These are phyloP conservation scores for Scolanthus callimorphus DNA, from an alignment of 92 coral and sea anemone genomes.

Conservation along the genomic window DNA sequence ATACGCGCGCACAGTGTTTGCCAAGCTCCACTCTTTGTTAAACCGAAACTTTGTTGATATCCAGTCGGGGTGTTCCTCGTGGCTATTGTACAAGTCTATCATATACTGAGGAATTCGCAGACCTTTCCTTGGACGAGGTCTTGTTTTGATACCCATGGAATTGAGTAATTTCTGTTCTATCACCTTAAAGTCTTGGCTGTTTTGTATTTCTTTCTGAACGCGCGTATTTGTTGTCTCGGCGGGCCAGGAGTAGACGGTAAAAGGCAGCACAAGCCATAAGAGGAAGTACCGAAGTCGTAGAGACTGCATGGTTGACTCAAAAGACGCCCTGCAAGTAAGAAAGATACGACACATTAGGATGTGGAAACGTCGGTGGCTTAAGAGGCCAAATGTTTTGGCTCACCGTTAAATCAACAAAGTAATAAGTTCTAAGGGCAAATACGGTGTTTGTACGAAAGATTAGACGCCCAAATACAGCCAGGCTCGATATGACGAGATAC, in stretches of 20 bases:
- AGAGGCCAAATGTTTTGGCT: too few relatives aligned
- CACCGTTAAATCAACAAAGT: neutral
- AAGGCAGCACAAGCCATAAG: conserved; percentile 47
- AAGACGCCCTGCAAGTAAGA: conserved; percentile 36
- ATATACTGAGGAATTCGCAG: conserved; percentile 76
- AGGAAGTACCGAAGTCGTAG: conserved; percentile 54
- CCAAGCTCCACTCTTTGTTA: conserved; percentile 74
- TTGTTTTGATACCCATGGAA: conserved; percentile 67
- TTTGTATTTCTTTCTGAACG: neutral
- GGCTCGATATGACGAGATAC: too few relatives aligned
- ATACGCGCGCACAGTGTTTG: conserved; percentile 83
- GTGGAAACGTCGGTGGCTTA: too few relatives aligned
- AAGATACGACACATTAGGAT: conserved; percentile 4
- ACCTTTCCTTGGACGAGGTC: conserved; percentile 55
- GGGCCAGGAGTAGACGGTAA: conserved; percentile 24
- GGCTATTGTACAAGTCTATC: conserved; percentile 78
- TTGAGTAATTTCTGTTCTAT: conserved; percentile 63
- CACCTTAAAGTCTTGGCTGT: conserved; percentile 52
- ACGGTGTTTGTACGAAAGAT: too few relatives aligned
- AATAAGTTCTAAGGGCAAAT: too few relatives aligned
- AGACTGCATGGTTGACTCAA: conserved; percentile 54
- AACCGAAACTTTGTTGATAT: conserved; percentile 80
- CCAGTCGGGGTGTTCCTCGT: conserved; percentile 76
- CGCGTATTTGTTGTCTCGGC: neutral
- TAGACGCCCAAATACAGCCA: too few relatives aligned